Evolutionary conservation across 2,113 vertebrate species (phyloP).

Genomic region (Clinocottus analis): DNA sequence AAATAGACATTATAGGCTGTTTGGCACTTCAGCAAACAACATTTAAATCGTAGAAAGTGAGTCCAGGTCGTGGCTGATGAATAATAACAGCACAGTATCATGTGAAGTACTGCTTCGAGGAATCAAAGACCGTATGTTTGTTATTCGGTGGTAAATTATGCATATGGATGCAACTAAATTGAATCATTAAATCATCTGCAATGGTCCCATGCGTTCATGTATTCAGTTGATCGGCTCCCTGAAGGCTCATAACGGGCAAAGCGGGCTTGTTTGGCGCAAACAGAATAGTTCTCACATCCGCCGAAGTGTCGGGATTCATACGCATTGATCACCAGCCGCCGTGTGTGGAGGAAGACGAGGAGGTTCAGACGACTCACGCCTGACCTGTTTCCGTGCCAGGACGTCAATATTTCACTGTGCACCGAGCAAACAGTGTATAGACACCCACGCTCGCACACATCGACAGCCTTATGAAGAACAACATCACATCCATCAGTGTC

Average conservation of each 20-base stretch:
- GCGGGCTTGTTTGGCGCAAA: background rate
- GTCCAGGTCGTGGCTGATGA: background rate
- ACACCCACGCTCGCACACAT: background rate
- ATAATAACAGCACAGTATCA: background rate
- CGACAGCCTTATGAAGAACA: background rate
- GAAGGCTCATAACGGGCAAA: background rate
- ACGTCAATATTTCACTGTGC: background rate
- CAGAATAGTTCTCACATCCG: background rate
- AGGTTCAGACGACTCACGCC: background rate
- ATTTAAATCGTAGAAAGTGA: background rate
- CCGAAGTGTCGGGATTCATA: too few species aligned
- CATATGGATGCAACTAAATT: background rate
- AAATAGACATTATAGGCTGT: background rate
- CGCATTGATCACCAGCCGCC: background rate
- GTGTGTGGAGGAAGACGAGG: background rate
- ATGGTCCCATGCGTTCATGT: background rate
- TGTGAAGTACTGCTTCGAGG: background rate
- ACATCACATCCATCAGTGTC: background rate
- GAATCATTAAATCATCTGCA: background rate
- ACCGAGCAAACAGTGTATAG: background rate
- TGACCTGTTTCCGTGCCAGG: background rate
- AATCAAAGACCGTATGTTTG: background rate
- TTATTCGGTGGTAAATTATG: background rate
- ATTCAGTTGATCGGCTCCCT: background rate
- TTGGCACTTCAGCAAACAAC: background rate